Conservation (phyloP, 2,888 invertebrate genomes). For the Drosophila paranaensis region DNA sequence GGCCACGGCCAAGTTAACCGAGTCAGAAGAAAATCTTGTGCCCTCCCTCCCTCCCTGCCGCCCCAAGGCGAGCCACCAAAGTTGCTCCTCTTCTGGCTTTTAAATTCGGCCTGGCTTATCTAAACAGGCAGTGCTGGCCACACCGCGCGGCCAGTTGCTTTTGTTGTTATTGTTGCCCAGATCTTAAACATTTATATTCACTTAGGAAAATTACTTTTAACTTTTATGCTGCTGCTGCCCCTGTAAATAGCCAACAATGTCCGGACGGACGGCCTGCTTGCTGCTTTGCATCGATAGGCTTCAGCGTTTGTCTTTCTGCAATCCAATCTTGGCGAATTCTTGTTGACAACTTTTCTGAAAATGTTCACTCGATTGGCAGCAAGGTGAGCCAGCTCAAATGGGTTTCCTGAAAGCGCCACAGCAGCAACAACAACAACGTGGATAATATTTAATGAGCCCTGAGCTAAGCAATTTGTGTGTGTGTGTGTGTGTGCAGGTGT, state of each 20-base stretch:
- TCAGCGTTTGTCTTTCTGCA: slow-evolving; percentile 50
- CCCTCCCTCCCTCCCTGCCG: too few relatives aligned
- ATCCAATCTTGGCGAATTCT: slow-evolving; percentile 50
- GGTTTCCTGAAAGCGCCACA: slow-evolving; percentile 1
- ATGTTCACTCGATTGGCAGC: slow-evolving; percentile 36
- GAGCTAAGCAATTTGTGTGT: slow-evolving; percentile 28
- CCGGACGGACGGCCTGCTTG: background rate
- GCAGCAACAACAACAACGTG: slow-evolving; percentile 21
- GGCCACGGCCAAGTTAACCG: slow-evolving; percentile 45
- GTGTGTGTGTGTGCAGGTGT: slow-evolving; percentile 3
- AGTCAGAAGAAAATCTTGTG: background rate
- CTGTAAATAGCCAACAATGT: slow-evolving; percentile 61
- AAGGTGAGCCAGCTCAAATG: slow-evolving; percentile 5
- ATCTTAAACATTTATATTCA: slow-evolving; percentile 80
- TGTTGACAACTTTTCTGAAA: slow-evolving; percentile 57
- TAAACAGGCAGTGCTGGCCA: slow-evolving; percentile 41
- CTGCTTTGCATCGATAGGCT: slow-evolving; percentile 53
- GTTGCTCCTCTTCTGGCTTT: slow-evolving; percentile 58
- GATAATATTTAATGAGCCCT: slow-evolving; percentile 44
- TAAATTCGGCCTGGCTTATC: slow-evolving; percentile 60
- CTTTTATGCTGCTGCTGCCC: slow-evolving; percentile 58
- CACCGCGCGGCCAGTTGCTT: slow-evolving; percentile 9
- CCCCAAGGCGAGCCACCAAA: background rate
- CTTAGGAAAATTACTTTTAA: slow-evolving; percentile 81
- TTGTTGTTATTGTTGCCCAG: slow-evolving; percentile 45